Evolutionary conservation across 2,888 invertebrate genomes (phyloP).

Genomic region (Uloborus plumipes): DNA sequence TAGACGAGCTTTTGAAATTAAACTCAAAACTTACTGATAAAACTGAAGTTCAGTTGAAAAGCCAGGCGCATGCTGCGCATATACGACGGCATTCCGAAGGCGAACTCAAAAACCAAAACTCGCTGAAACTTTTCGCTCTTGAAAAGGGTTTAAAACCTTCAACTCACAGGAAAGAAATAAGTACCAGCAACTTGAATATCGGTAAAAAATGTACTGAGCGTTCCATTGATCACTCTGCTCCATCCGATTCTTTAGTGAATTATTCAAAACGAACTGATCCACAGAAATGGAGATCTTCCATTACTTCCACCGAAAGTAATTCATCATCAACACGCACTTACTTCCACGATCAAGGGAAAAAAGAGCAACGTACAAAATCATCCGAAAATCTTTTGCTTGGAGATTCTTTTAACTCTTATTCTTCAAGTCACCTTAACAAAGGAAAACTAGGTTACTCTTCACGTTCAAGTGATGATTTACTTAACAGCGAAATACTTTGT

Average conservation of each 20-base stretch:
- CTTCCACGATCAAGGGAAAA: too few relatives aligned
- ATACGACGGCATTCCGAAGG: slow-evolving; percentile 48
- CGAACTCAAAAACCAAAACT: slow-evolving; percentile 9
- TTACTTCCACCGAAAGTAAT: neutral
- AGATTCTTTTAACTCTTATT: too few relatives aligned
- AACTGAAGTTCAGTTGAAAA: slow-evolving; percentile 9
- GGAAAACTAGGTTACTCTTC: neutral
- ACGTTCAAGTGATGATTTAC: neutral
- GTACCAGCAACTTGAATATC: neutral
- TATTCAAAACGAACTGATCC: too few relatives aligned
- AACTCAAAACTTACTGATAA: slow-evolving; percentile 19
- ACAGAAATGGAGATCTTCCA: neutral
- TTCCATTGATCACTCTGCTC: neutral
- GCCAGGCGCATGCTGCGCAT: neutral
- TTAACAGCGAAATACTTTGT: too few relatives aligned
- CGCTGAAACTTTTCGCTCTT: slow-evolving; percentile 6
- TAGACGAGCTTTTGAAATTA: slow-evolving; percentile 28
- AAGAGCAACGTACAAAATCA: too few relatives aligned
- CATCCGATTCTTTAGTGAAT: too few relatives aligned
- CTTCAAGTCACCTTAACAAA: too few relatives aligned
- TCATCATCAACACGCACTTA: neutral
- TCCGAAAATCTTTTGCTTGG: too few relatives aligned
- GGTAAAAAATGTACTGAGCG: neutral
- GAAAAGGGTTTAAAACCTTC: neutral
- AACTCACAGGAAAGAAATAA: too few relatives aligned